These are phyloP conservation scores for Clivina fossor DNA, from an alignment of 2,888 invertebrate species.

Conservation along the genomic window DNA sequence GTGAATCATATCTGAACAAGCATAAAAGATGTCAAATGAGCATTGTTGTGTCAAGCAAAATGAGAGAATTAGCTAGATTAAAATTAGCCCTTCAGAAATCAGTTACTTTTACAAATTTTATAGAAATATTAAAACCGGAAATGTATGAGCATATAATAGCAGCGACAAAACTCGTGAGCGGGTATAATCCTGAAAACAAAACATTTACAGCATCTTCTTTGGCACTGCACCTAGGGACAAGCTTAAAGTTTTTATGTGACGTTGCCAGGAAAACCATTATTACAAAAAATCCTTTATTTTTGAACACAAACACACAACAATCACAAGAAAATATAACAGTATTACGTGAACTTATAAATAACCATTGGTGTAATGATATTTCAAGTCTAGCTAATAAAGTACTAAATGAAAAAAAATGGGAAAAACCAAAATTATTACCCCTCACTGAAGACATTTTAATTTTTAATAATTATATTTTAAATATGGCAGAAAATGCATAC, in stretches of 20 bases:
- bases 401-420: conserved; percentile 40
- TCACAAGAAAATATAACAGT: conserved; percentile 11
- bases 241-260: conserved; percentile 31
- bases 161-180: conserved; percentile 26
- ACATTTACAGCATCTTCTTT: conserved; percentile 25
- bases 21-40: conserved; percentile 38
- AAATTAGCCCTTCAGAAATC: conserved; percentile 28
- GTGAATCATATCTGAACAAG: conserved; percentile 36
- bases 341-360: conserved; percentile 33
- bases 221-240: conserved; percentile 26
- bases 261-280: conserved; percentile 27
- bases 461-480: conserved; percentile 26
- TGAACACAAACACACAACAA: too few species aligned
- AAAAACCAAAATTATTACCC: conserved; percentile 38
- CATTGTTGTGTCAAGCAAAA: conserved; percentile 36
- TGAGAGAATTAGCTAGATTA: conserved; percentile 39
- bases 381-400: conserved; percentile 41
- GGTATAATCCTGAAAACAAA: conserved; percentile 10
- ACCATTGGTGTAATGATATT: conserved; percentile 41
- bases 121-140: conserved; percentile 30
- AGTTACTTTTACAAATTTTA: background rate
- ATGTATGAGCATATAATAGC: conserved; percentile 32
- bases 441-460: conserved; percentile 37
- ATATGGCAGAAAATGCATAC: conserved; percentile 12
- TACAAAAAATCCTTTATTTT: conserved; percentile 6